phyloP scores from a whole-genome alignment of 2,888 invertebrate species.

The Scaptomyza cyrtandrae region DNA sequence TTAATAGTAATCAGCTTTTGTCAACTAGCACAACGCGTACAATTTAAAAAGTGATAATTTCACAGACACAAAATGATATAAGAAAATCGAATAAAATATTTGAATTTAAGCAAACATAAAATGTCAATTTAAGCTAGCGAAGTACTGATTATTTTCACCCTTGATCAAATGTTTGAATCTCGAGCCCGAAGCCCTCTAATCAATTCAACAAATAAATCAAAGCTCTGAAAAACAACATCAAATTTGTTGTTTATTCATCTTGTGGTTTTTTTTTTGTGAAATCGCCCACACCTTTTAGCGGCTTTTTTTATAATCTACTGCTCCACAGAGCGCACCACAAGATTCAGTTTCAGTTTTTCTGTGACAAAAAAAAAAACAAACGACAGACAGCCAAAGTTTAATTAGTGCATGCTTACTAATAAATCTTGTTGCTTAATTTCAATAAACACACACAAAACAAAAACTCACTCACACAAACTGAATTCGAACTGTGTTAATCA shows the following conservation, averaged over 20 bases:
- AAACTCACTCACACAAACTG: conserved; percentile 9
- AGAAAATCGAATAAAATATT: too few relatives aligned
- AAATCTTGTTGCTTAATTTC: conserved; percentile 72
- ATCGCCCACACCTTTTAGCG: conserved; percentile 80
- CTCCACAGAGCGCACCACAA: conserved; percentile 72
- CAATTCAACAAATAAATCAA: conserved; percentile 69
- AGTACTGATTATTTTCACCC: conserved; percentile 22
- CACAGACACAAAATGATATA: not conserved
- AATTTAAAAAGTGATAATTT: conserved; percentile 10
- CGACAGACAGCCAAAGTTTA: conserved; percentile 60
- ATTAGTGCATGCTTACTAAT: conserved; percentile 81
- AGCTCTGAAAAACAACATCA: conserved; percentile 14
- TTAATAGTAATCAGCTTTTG: conserved; percentile 33
- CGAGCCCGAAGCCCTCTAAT: conserved; percentile 62
- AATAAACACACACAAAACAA: conserved; percentile 23
- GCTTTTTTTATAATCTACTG: conserved; percentile 72
- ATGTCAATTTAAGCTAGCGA: too few relatives aligned
- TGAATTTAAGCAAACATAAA: too few relatives aligned
- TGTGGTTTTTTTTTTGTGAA: conserved; percentile 55
- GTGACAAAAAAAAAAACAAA: conserved; percentile 52
- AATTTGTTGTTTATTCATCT: conserved; percentile 37
- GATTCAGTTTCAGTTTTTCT: conserved; percentile 41
- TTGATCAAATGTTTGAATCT: conserved; percentile 38
- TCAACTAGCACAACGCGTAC: not conserved
- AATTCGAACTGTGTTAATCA: conserved; percentile 71